Percentiles rank a stretch among this genome's conserved stretches.
Evolutionary conservation across 2,113 vertebrate species (phyloP).

Genomic region (Ondatra zibethicus): DNA sequence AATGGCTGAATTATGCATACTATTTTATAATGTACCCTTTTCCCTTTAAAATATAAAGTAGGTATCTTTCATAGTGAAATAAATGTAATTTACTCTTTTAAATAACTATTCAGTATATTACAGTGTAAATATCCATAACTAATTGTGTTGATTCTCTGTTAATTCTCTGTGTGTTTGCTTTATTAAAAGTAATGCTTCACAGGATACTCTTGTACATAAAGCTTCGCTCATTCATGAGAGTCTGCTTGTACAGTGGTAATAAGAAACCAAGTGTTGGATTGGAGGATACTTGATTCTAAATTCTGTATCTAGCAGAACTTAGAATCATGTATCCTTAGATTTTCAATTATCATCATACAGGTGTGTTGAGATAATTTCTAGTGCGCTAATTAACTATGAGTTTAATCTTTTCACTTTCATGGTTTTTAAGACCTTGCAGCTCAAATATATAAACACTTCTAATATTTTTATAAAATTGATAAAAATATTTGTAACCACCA

Average conservation of each 20-base stretch:
- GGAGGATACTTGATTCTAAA: neutral
- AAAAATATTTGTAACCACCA: neutral
- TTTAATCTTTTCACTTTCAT: neutral
- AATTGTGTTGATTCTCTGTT: neutral
- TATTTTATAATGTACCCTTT: neutral
- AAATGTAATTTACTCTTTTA: neutral
- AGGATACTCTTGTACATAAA: neutral
- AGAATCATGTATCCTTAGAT: neutral
- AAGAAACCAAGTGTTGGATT: neutral
- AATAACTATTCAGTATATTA: neutral
- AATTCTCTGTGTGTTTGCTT: neutral
- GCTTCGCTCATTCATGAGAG: neutral
- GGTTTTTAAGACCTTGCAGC: neutral
- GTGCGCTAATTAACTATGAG: neutral
- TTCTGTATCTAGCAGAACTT: neutral
- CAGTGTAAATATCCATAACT: neutral
- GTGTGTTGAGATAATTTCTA: neutral
- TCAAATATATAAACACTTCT: neutral
- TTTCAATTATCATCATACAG: neutral
- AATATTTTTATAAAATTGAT: constrained; percentile 18
- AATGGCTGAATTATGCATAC: neutral
- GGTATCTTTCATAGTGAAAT: neutral
- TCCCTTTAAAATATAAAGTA: neutral
- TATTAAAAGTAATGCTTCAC: neutral
- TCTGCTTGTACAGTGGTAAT: neutral